Evolutionary conservation across 2,888 invertebrate genomes (phyloP), one percentile per base, ranked within the genome.

Genomic region (Ptilodon capucinus): DNA sequence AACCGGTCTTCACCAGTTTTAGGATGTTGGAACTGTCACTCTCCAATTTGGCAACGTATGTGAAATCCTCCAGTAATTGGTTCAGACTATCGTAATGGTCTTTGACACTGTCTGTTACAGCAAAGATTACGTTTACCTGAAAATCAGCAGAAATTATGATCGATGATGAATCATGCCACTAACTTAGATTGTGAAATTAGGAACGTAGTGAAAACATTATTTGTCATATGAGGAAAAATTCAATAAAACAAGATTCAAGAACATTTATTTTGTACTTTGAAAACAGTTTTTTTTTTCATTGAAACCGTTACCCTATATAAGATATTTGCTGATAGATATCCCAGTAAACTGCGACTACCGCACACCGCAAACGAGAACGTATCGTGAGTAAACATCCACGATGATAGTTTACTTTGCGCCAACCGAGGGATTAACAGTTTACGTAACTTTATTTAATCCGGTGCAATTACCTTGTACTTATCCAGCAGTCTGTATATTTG

Each of bases 1-100:
- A 97, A 60, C 97, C 96, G 56, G 93, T 93, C 66, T 94, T 93
- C 39, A 98, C 95, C 42, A 98, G 91, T 54, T 96, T 93, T 44
- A 98, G 92, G 48, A 98, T 95, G 78, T 98, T 98, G 0, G 95
- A 94, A 25, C 97, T 97, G 86, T 98, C 95, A 32, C 93, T 93
- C 58, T 95, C 94, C 21, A 98, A 81, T 51, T 93, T 93, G 4
- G 96, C 97, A 0, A 97, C 95, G 63, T 94, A 95, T 0, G 96
- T 94, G 54, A 95, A 93, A 63, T 94, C 93, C 48, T 91, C 93
- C 56, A 98, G 92, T 17, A 96, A 88, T 23, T 92, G 84, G 44
- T 94, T 93, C 35, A 98, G 86, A 61, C 93, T 90, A 52, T 93
- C 89, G 81, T 97, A 97, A 43, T 95, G 94, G 6, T 81, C 71